Evolutionary conservation across 2,113 vertebrate species (phyloP).

Genomic region (Thymallus thymallus): DNA sequence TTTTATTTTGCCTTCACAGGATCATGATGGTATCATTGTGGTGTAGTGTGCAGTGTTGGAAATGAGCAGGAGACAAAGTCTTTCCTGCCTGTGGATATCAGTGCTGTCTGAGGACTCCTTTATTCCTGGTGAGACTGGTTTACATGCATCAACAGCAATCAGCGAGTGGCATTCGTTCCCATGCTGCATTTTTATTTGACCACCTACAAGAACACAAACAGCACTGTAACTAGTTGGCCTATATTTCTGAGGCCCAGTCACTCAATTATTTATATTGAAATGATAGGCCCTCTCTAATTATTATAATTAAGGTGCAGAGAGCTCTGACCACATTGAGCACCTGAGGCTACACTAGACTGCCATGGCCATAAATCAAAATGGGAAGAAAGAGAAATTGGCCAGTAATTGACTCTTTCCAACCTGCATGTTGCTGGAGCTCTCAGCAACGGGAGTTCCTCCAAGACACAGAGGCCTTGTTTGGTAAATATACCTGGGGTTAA

Average conservation of each 20-base stretch:
- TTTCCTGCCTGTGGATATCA: neutral
- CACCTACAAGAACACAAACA: slow-evolving; percentile 15
- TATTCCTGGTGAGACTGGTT: slow-evolving; percentile 16
- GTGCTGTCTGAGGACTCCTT: slow-evolving; percentile 12
- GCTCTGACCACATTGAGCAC: slow-evolving; percentile 54
- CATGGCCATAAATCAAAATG: slow-evolving; percentile 48
- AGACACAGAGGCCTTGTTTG: slow-evolving; percentile 49
- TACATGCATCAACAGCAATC: slow-evolving; percentile 2
- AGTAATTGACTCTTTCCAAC: slow-evolving; percentile 38
- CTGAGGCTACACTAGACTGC: slow-evolving; percentile 48
- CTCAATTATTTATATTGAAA: slow-evolving; percentile 66
- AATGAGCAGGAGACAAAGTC: neutral
- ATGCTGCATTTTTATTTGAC: slow-evolving; percentile 24
- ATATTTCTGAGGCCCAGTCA: slow-evolving; percentile 41
- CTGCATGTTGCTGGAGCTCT: slow-evolving; percentile 29
- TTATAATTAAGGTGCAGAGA: slow-evolving; percentile 59
- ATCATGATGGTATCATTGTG: slow-evolving; percentile 28
- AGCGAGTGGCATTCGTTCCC: slow-evolving; percentile 5
- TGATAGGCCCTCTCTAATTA: slow-evolving; percentile 53
- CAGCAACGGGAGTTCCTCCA: slow-evolving; percentile 33
- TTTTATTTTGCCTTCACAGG: slow-evolving; percentile 15
- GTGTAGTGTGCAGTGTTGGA: neutral
- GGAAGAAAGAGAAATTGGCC: slow-evolving; percentile 23
- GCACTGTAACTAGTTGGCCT: slow-evolving; percentile 1
- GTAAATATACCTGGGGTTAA: slow-evolving; percentile 58